phyloP scores from a whole-genome alignment of 2,888 invertebrate species.

The Trichopria drosophilae region DNA sequence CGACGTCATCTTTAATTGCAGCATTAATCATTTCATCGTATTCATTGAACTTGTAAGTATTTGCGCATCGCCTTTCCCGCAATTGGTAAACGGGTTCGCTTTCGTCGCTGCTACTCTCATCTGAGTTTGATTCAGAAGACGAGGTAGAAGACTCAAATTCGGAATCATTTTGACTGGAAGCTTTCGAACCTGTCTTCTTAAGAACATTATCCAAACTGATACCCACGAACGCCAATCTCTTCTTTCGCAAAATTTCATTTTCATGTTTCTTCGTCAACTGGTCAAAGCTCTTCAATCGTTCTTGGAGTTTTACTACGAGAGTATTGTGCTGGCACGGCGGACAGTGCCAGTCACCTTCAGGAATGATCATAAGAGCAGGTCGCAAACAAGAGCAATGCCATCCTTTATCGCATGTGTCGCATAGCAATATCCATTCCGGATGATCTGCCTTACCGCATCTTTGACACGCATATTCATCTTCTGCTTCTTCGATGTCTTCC shows the following conservation, averaged over 20 bases:
- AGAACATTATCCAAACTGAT: slow-evolving; percentile 75
- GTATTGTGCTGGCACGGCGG: slow-evolving; percentile 91
- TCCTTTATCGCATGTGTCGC: slow-evolving; percentile 94
- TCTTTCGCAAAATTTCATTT: slow-evolving; percentile 69
- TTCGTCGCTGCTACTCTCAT: slow-evolving; percentile 61
- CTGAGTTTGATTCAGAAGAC: slow-evolving; percentile 48
- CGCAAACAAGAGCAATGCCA: slow-evolving; percentile 96
- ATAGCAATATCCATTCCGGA: slow-evolving; percentile 95
- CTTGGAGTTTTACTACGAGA: slow-evolving; percentile 74
- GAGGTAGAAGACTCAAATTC: slow-evolving; percentile 42
- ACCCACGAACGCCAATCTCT: slow-evolving; percentile 74
- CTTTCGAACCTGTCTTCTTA: slow-evolving; percentile 50
- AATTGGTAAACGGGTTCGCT: slow-evolving; percentile 83
- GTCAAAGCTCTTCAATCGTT: slow-evolving; percentile 76
- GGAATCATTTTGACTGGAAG: slow-evolving; percentile 43
- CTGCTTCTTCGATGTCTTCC: slow-evolving; percentile 53
- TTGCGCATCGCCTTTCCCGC: slow-evolving; percentile 77
- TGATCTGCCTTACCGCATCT: slow-evolving; percentile 90
- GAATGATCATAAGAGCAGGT: slow-evolving; percentile 89
- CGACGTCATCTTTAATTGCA: slow-evolving; percentile 80
- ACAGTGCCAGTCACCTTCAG: slow-evolving; percentile 98
- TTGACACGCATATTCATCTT: slow-evolving; percentile 79
- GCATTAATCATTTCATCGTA: slow-evolving; percentile 95
- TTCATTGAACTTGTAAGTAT: slow-evolving; percentile 85
- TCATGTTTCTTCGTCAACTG: slow-evolving; percentile 69